Conservation (phyloP, 1,140 invertebrate genomes). For the Saccostrea cuccullata region DNA sequence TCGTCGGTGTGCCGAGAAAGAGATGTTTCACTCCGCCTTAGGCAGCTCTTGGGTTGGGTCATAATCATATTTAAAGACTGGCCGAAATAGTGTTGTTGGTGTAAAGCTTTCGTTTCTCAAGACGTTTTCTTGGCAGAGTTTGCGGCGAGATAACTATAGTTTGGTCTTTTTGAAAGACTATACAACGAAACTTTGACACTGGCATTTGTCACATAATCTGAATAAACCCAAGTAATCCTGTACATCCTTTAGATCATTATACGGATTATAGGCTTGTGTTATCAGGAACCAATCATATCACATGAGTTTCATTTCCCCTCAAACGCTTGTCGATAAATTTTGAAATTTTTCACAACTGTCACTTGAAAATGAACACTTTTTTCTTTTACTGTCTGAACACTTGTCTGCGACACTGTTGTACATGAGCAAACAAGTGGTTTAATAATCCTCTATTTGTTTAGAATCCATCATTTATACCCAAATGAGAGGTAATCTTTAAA, state of each 20-base stretch:
- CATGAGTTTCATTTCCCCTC: not conserved
- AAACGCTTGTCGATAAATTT: constrained; percentile 27
- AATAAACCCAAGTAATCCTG: constrained; percentile 14
- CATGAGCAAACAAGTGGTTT: constrained; percentile 13
- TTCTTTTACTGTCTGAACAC: not conserved
- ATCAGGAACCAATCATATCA: constrained; percentile 1
- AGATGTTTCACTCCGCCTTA: not conserved
- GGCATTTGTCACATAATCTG: constrained; percentile 30
- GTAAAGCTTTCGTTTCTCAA: not conserved
- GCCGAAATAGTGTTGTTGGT: not conserved
- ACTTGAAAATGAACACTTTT: constrained; percentile 35
- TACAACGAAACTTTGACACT: constrained; percentile 11
- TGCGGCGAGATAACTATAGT: constrained; percentile 20
- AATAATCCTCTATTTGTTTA: constrained; percentile 41
- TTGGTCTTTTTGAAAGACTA: not conserved
- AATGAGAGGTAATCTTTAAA: constrained; percentile 17
- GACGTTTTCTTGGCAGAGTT: constrained; percentile 15
- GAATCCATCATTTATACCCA: constrained; percentile 33
- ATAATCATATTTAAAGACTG: not conserved
- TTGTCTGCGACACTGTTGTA: constrained; percentile 13
- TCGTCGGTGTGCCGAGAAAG: not conserved
- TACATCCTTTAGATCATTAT: constrained; percentile 43
- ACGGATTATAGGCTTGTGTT: constrained; percentile 24
- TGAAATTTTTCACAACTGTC: constrained; percentile 31
- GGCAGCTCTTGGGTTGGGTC: not conserved